Conservation (phyloP, 1,140 invertebrate genomes). For the Rhagoletis pomonella region DNA sequence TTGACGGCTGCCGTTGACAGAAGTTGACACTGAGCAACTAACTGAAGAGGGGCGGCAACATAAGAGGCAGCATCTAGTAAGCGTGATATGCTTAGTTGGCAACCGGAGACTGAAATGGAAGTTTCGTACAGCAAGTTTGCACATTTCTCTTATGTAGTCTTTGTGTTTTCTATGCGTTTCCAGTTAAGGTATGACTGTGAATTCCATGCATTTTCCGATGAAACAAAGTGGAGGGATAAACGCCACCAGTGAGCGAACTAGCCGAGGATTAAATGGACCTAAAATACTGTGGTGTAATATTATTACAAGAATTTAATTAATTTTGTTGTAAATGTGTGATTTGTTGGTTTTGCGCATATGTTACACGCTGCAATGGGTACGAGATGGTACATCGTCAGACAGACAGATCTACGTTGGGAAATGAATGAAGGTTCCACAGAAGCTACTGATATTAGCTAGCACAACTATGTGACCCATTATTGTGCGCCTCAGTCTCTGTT, state of each 20-base stretch:
- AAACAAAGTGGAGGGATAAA: background rate
- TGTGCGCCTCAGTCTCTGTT: background rate
- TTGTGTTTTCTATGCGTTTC: background rate
- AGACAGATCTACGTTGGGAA: background rate
- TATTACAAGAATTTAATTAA: slow-evolving; percentile 52
- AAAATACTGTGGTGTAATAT: slow-evolving; percentile 37
- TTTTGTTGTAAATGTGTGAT: slow-evolving; percentile 49
- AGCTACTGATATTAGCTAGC: background rate
- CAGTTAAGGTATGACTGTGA: background rate
- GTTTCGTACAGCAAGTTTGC: background rate
- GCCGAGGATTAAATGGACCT: slow-evolving; percentile 35
- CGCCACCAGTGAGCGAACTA: background rate
- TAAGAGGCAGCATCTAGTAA: background rate
- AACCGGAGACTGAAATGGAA: background rate
- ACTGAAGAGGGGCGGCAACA: background rate
- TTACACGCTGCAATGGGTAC: background rate
- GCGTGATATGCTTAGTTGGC: background rate
- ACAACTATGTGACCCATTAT: background rate
- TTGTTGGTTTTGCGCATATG: slow-evolving; percentile 35
- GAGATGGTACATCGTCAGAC: background rate
- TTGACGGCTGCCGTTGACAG: slow-evolving; percentile 44
- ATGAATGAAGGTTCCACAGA: background rate
- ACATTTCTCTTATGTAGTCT: background rate
- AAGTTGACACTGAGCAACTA: background rate
- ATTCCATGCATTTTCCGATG: slow-evolving; percentile 34